These are phyloP conservation scores for Torymus auratus DNA, from an alignment of 2,888 invertebrate species.

Conservation along the genomic window DNA sequence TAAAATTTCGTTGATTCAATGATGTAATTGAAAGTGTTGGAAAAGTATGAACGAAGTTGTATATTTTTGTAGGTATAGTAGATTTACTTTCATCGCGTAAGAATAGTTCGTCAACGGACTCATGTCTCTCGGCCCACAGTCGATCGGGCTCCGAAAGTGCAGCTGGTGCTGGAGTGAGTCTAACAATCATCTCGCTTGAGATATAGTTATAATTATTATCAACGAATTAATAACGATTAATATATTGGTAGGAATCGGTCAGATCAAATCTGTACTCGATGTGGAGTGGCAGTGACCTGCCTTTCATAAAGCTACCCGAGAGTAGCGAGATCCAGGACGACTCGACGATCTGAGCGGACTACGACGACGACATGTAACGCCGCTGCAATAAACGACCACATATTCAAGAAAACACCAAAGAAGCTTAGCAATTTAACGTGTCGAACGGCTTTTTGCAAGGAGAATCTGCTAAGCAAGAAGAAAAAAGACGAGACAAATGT, in stretches of 20 bases:
- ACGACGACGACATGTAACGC: neutral
- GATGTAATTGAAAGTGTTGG: neutral
- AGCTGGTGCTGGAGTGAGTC: conserved; percentile 74
- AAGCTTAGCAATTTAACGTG: conserved; percentile 27
- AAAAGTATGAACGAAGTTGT: neutral
- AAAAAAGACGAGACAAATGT: neutral
- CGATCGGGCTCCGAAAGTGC: conserved; percentile 79
- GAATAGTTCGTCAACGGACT: conserved; percentile 81
- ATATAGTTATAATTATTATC: too few relatives aligned
- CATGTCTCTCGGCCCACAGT: conserved; percentile 80
- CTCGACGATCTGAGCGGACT: conserved; percentile 21
- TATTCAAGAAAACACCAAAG: conserved; percentile 41
- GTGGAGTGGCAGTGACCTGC: conserved; percentile 77
- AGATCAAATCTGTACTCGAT: conserved; percentile 77
- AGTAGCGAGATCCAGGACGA: conserved; percentile 74
- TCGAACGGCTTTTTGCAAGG: conserved; percentile 17
- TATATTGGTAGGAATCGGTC: conserved; percentile 69
- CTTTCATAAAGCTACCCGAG: conserved; percentile 77
- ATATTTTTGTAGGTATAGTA: conserved; percentile 61
- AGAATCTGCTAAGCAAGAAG: conserved; percentile 22
- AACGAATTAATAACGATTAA: neutral
- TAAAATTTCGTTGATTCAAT: too few relatives aligned
- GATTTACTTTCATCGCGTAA: conserved; percentile 78
- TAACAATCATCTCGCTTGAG: too few relatives aligned
- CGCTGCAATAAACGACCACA: neutral